Conservation (phyloP, 2,888 invertebrate species). For the Sinodicranocentrus sp. region DNA sequence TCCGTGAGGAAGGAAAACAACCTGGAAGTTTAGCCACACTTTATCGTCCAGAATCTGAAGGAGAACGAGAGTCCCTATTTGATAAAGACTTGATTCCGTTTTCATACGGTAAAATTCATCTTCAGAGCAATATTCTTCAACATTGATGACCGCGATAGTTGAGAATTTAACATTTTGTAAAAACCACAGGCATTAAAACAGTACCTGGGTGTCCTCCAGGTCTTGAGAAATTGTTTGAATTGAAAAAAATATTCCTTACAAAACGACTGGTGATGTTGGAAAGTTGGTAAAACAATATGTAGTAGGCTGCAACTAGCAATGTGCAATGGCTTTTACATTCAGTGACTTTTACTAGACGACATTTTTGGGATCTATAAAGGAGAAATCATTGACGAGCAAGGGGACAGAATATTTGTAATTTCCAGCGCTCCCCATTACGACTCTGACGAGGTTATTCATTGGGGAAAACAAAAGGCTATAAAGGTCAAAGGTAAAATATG, state of each 20-base stretch:
- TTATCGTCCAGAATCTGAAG: background rate
- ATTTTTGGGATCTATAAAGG: slow-evolving; percentile 35
- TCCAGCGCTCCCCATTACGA: background rate
- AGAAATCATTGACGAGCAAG: slow-evolving; percentile 59
- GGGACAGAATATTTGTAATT: slow-evolving; percentile 55
- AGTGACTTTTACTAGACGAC: too few species aligned
- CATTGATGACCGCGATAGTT: too few species aligned
- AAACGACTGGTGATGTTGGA: slow-evolving; percentile 24
- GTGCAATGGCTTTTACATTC: background rate
- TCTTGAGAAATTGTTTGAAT: slow-evolving; percentile 16
- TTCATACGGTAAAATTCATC: slow-evolving; percentile 12
- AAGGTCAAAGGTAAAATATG: slow-evolving; percentile 23
- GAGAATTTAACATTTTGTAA: background rate
- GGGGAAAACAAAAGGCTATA: slow-evolving; percentile 1
- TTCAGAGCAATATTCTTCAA: too few species aligned
- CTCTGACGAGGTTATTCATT: slow-evolving; percentile 45
- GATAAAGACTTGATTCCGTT: slow-evolving; percentile 10
- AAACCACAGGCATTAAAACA: slow-evolving; percentile 30
- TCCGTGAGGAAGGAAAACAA: background rate
- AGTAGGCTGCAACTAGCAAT: background rate
- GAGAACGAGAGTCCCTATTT: background rate
- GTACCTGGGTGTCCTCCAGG: slow-evolving; percentile 30
- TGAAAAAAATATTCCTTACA: slow-evolving; percentile 27
- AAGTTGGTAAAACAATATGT: slow-evolving; percentile 25
- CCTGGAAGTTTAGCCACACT: slow-evolving; percentile 8